Conservation (phyloP, 53 echinoderm and acorn worm genomes). For the Actinopyga echinites region DNA sequence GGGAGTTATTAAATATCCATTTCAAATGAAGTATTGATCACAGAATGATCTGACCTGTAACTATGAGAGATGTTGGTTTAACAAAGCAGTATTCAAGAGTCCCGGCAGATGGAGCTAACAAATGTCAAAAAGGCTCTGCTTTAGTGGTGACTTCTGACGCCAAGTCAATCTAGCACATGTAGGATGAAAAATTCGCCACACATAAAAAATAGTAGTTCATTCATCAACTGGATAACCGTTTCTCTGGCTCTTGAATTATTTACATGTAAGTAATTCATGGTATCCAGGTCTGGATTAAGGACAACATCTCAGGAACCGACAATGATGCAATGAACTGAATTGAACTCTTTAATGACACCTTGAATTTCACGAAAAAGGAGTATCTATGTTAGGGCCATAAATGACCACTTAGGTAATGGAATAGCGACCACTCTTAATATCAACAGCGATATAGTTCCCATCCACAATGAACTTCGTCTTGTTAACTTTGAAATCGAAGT, state of each 20-base stretch:
- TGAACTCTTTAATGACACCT: neutral
- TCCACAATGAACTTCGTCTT: neutral
- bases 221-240: neutral
- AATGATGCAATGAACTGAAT: neutral
- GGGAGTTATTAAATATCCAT: constrained; percentile 25
- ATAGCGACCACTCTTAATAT: neutral
- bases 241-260: constrained; percentile 19
- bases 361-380: neutral
- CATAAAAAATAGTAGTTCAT: constrained; percentile 7
- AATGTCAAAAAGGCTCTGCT: constrained; percentile 8
- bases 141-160: neutral
- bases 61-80: neutral
- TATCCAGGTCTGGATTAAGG: neutral
- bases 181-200: neutral
- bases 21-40: neutral
- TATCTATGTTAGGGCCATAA: constrained; percentile 7
- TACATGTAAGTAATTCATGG: neutral
- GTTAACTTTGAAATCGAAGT: no score
- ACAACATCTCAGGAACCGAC: neutral
- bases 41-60: constrained; percentile 29
- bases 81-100: neutral
- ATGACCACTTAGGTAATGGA: neutral
- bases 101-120: constrained; percentile 13
- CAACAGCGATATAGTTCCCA: neutral
- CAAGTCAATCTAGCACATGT: neutral